Evolutionary conservation across 2,888 invertebrate genomes (phyloP).

Genomic region (Xanthostigma xanthostigma): DNA sequence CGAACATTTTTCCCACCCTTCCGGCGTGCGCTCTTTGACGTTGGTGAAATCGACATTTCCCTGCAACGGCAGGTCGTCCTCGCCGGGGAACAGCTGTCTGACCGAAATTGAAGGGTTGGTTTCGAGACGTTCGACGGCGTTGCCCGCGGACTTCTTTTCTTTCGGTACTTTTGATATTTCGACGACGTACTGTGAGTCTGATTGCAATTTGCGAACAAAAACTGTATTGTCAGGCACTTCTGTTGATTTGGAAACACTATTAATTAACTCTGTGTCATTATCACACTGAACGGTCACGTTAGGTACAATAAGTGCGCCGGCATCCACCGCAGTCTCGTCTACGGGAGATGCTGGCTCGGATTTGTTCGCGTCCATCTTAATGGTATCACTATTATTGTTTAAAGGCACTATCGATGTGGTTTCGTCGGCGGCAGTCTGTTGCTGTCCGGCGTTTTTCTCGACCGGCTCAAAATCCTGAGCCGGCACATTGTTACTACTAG

Average conservation of each 20-base stretch:
- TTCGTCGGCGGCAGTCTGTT: no score
- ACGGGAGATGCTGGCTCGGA: no score
- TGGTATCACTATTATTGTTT: no score
- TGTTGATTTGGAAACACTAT: background rate
- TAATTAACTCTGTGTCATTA: no score
- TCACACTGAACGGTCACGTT: no score
- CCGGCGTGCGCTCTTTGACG: constrained; percentile 57
- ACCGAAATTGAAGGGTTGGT: constrained; percentile 73
- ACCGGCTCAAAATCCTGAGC: no score
- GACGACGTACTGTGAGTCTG: constrained; percentile 13
- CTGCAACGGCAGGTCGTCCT: constrained; percentile 64
- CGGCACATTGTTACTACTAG: background rate
- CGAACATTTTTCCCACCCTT: constrained; percentile 72
- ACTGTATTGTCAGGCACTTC: constrained; percentile 3
- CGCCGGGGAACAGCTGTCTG: constrained; percentile 65
- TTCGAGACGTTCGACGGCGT: constrained; percentile 49
- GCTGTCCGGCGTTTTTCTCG: no score
- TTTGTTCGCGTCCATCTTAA: no score
- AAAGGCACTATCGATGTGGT: no score
- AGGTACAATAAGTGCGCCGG: no score
- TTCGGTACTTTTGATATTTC: constrained; percentile 25
- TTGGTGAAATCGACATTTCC: constrained; percentile 62
- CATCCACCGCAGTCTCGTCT: no score
- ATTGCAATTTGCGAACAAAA: constrained; percentile 2
- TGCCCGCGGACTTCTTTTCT: constrained; percentile 30